These are phyloP conservation scores for Portunus trituberculatus DNA, from an alignment of 1,140 invertebrate genomes.

Conservation along the genomic window DNA sequence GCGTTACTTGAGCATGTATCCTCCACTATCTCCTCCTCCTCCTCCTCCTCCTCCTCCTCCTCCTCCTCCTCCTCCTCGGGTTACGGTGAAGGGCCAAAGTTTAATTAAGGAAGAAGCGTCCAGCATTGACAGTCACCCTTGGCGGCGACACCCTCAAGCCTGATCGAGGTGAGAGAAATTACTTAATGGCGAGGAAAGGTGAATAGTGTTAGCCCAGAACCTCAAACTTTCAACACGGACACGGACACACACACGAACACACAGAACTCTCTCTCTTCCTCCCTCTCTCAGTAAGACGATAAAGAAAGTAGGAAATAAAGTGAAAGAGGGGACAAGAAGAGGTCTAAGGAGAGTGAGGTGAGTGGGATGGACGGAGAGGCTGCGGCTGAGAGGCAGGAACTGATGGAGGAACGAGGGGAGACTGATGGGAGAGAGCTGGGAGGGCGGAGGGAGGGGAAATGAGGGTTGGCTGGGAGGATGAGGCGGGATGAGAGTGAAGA, in stretches of 20 bases:
- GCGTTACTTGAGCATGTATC: background rate
- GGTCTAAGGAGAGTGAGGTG: background rate
- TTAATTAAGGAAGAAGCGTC: slow-evolving; percentile 2
- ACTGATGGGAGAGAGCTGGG: background rate
- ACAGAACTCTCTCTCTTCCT: background rate
- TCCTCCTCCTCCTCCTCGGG: background rate
- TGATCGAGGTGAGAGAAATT: background rate
- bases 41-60: slow-evolving; percentile 16
- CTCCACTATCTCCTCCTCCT: background rate
- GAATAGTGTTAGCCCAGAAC: background rate
- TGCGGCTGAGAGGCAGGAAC: too few species aligned
- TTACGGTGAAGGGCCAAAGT: background rate
- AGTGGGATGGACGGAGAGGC: background rate
- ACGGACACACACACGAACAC: background rate
- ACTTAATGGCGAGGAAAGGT: background rate
- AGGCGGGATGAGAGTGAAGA: background rate
- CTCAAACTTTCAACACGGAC: background rate
- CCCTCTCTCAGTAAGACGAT: background rate
- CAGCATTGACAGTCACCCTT: too few species aligned
- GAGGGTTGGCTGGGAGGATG: background rate
- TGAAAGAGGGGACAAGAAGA: background rate
- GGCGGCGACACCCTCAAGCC: background rate
- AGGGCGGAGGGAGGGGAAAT: background rate
- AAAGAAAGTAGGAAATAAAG: background rate
- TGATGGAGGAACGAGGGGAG: background rate